Conservation (phyloP, 2,888 invertebrate genomes). For the Pharmacophagus antenor region DNA sequence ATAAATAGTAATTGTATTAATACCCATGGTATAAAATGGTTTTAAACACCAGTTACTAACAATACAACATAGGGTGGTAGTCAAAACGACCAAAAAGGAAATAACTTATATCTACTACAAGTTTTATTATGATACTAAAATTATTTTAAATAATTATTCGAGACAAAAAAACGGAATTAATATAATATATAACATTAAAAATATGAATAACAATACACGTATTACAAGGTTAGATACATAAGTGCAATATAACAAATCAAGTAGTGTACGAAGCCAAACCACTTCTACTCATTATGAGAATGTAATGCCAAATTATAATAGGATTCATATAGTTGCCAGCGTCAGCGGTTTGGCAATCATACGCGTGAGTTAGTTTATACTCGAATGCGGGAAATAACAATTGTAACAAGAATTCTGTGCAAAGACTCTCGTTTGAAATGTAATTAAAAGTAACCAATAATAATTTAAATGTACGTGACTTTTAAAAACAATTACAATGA, state of each 20-base stretch:
- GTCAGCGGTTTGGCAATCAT: slow-evolving; percentile 21
- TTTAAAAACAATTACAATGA: neutral
- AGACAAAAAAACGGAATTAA: no score
- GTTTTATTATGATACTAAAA: no score
- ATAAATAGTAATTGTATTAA: no score
- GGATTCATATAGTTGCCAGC: slow-evolving; percentile 21
- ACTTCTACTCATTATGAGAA: slow-evolving; percentile 15
- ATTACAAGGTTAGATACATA: neutral
- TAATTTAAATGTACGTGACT: neutral
- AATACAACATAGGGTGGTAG: no score
- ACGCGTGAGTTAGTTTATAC: slow-evolving; percentile 20
- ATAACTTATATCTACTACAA: no score
- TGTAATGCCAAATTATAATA: slow-evolving; percentile 22
- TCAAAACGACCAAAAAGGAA: no score
- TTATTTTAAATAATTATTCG: no score
- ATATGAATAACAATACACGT: neutral
- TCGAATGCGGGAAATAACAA: neutral
- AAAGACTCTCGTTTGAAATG: neutral
- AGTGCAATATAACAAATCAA: neutral
- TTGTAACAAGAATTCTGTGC: slow-evolving; percentile 16
- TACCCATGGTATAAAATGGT: no score
- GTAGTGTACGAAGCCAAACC: slow-evolving; percentile 9
- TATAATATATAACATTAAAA: neutral
- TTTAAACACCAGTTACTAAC: no score
- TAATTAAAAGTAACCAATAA: slow-evolving; percentile 1